These are phyloP conservation scores for Australoheros facetus DNA, from an alignment of 2,797 vertebrate genomes.

Conservation along the genomic window DNA sequence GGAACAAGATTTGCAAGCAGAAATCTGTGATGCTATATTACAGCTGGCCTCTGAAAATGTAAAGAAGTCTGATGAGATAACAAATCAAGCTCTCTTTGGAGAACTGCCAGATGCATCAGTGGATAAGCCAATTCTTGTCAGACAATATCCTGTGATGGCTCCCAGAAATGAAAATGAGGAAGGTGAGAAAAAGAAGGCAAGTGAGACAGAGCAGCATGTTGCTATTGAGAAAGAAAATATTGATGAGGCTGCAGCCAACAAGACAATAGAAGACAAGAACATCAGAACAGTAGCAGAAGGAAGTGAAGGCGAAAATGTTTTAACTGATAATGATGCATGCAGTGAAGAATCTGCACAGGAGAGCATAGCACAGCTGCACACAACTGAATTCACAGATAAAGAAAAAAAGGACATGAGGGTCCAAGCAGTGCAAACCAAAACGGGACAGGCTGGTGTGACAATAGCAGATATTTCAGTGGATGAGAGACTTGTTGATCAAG, in stretches of 20 bases:
- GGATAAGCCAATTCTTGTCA: background rate
- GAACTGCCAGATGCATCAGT: background rate
- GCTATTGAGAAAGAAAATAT: background rate
- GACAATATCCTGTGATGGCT: background rate
- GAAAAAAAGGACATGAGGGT: slow-evolving; percentile 17
- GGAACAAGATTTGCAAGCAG: background rate
- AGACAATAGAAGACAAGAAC: background rate
- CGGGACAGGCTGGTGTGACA: background rate
- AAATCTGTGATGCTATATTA: background rate
- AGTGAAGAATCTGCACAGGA: background rate
- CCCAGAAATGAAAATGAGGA: background rate
- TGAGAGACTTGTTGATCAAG: slow-evolving; percentile 1
- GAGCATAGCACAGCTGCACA: background rate
- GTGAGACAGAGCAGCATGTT: background rate
- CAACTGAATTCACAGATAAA: background rate
- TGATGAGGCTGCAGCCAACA: background rate
- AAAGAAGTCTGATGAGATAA: background rate
- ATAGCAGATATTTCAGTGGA: background rate
- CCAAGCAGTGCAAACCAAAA: slow-evolving; percentile 7
- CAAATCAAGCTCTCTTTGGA: background rate
- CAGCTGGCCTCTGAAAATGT: background rate
- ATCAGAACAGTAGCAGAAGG: background rate
- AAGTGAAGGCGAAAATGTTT: background rate
- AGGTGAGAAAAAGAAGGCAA: background rate
- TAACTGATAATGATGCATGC: background rate